phyloP scores from a whole-genome alignment of 2,113 vertebrate species.

The Rattus norvegicus region GRCr8 NC_086033.1:69419001-69419500 shows the following conservation, averaged over 20 bases:
- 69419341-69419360: neutral
- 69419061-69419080: neutral
- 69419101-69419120: neutral
- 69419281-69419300: neutral
- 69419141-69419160: constrained; percentile 30
- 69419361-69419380: neutral
- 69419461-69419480: neutral
- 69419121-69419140: neutral
- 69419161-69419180: neutral
- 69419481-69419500: neutral
- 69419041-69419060: neutral
- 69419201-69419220: neutral
- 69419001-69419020: neutral
- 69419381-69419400: neutral
- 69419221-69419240: neutral
- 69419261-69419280: neutral
- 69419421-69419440: neutral
- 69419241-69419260: neutral
- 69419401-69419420: neutral
- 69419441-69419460: neutral
- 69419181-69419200: neutral
- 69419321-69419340: neutral
- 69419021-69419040: neutral
- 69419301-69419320: neutral
- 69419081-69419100: neutral